phyloP scores from a whole-genome alignment of 2,888 invertebrate species.

The Punctoribates punctum region DNA sequence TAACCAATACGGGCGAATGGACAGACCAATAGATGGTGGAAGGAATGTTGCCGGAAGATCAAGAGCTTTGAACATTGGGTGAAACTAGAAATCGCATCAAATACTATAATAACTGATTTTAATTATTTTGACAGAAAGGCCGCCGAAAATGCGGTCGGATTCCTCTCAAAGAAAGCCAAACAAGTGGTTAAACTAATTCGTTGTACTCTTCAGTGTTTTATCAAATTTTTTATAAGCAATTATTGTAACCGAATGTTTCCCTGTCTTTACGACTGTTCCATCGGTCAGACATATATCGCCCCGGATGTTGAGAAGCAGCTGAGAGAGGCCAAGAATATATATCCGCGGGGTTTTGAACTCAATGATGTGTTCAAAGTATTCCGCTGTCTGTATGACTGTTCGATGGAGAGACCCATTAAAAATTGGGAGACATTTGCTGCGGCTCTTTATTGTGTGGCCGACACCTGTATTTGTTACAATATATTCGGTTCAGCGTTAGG shows the following conservation, averaged over 20 bases:
- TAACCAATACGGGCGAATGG: too few relatives aligned
- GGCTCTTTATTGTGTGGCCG: neutral
- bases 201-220: neutral
- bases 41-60: too few relatives aligned
- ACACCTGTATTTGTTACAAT: neutral
- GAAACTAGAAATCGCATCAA: too few relatives aligned
- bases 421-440: neutral
- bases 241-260: neutral
- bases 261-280: neutral
- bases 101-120: too few relatives aligned
- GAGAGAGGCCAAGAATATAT: neutral
- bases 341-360: neutral
- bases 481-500: neutral
- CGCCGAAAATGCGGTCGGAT: neutral
- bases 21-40: too few relatives aligned
- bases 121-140: too few relatives aligned
- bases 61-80: too few relatives aligned
- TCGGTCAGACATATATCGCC: neutral
- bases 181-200: neutral
- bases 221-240: neutral
- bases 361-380: neutral
- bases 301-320: neutral
- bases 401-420: neutral
- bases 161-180: neutral
- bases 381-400: neutral